phyloP scores from a whole-genome alignment of 2,113 vertebrate genomes.

The Cathartes aura region DNA sequence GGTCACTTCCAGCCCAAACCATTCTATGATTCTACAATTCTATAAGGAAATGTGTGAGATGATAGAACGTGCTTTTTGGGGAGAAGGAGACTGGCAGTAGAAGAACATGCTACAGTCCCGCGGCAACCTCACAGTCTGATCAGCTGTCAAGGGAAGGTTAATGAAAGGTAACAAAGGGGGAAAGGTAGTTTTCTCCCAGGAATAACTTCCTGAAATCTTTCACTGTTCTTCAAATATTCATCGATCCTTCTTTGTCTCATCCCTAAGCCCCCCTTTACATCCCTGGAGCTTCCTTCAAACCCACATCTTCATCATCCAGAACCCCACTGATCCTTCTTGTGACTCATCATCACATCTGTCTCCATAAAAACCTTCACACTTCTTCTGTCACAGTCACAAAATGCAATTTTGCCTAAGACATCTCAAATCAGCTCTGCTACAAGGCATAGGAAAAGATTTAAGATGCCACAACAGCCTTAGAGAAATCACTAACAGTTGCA shows the following conservation, averaged over 20 bases:
- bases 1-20: background rate
- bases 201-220: background rate
- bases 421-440: background rate
- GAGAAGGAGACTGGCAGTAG: background rate
- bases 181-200: background rate
- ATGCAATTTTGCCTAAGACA: background rate
- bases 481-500: conserved; percentile 18
- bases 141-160: background rate
- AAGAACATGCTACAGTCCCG: background rate
- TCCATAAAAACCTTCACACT: conserved; percentile 22
- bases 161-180: background rate
- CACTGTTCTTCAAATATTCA: background rate
- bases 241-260: rapidly evolving
- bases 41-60: background rate
- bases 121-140: background rate
- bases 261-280: background rate
- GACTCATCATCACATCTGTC: background rate
- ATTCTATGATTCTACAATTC: background rate
- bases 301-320: background rate
- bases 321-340: background rate
- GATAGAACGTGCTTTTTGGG: background rate
- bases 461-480: background rate
- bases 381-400: background rate
- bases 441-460: conserved; percentile 23
- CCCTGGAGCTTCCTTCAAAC: background rate